phyloP scores from a whole-genome alignment of 2,797 vertebrate genomes.

The Xenopus petersii region DNA sequence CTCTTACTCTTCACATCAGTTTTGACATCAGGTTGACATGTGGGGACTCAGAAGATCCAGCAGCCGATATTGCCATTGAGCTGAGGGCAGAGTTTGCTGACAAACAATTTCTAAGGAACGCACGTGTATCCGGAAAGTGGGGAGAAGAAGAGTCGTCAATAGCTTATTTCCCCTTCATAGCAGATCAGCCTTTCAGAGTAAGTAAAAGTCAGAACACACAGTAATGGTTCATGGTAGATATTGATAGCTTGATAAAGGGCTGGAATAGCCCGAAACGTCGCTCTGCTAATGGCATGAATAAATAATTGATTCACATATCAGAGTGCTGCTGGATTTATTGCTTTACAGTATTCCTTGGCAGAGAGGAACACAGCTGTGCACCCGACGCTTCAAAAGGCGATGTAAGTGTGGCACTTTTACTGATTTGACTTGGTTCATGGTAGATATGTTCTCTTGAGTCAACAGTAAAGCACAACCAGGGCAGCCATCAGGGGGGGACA shows the following conservation, averaged over 20 bases:
- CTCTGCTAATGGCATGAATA: too few species aligned
- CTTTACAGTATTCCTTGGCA: too few species aligned
- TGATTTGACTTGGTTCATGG: background rate
- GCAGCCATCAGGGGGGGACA: too few species aligned
- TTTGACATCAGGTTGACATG: constrained; percentile 93
- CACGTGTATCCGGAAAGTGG: constrained; percentile 86
- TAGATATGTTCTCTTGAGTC: too few species aligned
- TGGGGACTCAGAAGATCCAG: constrained; percentile 78
- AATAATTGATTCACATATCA: too few species aligned
- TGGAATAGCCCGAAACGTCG: too few species aligned
- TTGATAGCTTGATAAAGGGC: too few species aligned
- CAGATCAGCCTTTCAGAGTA: constrained; percentile 96
- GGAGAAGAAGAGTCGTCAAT: constrained; percentile 85
- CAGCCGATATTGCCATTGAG: constrained; percentile 85
- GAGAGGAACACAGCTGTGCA: too few species aligned
- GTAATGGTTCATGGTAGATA: background rate
- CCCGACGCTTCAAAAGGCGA: too few species aligned
- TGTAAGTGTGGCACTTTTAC: too few species aligned
- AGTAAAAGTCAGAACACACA: constrained; percentile 51
- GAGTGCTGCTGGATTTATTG: too few species aligned
- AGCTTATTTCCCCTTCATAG: constrained; percentile 94
- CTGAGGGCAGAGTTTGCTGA: constrained; percentile 87
- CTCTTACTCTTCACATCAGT: constrained; percentile 58
- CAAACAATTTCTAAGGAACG: constrained; percentile 86
- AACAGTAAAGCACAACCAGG: too few species aligned